Percentiles rank a stretch among this genome's conserved stretches.
These are phyloP conservation scores for Hoplostethus mediterraneus DNA, from an alignment of 2,797 vertebrate species.

Conservation along the genomic window DNA sequence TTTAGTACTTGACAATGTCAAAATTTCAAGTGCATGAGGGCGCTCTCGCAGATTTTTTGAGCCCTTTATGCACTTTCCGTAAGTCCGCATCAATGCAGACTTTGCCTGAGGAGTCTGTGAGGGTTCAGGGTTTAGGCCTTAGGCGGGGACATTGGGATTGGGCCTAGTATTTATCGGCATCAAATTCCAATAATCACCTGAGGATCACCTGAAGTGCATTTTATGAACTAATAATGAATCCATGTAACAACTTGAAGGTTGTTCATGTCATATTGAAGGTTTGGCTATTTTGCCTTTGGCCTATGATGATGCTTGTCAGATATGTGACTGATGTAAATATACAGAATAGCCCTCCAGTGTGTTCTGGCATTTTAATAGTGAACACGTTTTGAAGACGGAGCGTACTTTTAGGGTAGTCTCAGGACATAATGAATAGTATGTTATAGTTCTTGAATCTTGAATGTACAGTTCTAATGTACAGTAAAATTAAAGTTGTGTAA, in stretches of 20 bases:
- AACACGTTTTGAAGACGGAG: not conserved
- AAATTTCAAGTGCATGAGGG: too few species aligned
- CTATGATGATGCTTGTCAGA: not conserved
- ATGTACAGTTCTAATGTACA: constrained; percentile 6
- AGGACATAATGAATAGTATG: not conserved
- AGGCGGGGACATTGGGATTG: too few species aligned
- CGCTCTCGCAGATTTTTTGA: too few species aligned
- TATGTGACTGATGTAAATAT: too few species aligned
- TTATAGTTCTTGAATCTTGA: not conserved
- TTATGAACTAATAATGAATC: constrained; percentile 11
- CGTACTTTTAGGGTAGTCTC: constrained; percentile 19
- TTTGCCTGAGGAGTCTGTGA: too few species aligned
- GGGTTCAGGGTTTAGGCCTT: too few species aligned
- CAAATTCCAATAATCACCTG: not conserved
- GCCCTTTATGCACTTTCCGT: too few species aligned
- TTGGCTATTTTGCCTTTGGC: not conserved
- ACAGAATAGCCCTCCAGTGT: not conserved
- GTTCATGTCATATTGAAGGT: not conserved
- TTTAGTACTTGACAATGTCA: too few species aligned
- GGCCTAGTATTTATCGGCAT: not conserved
- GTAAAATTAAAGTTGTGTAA: constrained; percentile 20
- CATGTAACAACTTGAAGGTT: not conserved
- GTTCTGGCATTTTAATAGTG: not conserved
- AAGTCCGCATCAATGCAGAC: too few species aligned
- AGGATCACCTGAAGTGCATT: constrained; percentile 65